These are phyloP conservation scores for Clavelina lepadiformis DNA, from an alignment of 23 tunicate genomes.

Conservation along the genomic window DNA sequence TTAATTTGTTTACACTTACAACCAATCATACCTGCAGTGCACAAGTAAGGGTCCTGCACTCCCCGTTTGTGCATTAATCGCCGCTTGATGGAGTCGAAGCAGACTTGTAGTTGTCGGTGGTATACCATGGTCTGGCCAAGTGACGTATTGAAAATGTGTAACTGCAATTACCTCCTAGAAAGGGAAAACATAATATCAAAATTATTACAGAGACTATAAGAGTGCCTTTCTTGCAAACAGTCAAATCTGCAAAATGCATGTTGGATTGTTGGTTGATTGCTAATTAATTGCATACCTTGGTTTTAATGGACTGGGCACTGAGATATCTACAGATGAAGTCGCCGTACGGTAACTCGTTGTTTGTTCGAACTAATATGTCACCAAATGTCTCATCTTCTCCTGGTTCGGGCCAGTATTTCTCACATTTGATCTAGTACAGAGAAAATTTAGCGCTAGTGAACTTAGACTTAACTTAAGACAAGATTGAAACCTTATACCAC, in stretches of 20 bases:
- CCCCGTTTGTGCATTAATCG: slow-evolving; percentile 2
- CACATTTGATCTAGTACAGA: slow-evolving; percentile 19
- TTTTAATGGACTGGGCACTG: not conserved
- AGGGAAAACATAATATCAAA: too few relatives aligned
- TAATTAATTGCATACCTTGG: too few relatives aligned
- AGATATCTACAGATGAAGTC: not conserved
- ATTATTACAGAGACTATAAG: too few relatives aligned
- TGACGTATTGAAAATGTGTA: slow-evolving; percentile 13
- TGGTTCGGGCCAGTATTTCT: slow-evolving; percentile 25
- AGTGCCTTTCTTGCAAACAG: too few relatives aligned
- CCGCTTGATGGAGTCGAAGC: slow-evolving; percentile 6
- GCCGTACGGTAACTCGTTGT: slow-evolving; percentile 1
- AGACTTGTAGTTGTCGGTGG: slow-evolving; percentile 18
- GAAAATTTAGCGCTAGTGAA: too few relatives aligned
- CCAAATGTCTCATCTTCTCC: slow-evolving; percentile 21
- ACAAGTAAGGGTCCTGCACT: slow-evolving; percentile 13
- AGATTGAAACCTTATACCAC: too few relatives aligned
- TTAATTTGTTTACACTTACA: too few relatives aligned
- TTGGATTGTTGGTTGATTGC: too few relatives aligned
- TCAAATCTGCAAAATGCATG: too few relatives aligned
- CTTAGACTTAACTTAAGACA: too few relatives aligned
- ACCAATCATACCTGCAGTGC: slow-evolving; percentile 40
- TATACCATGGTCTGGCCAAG: slow-evolving; percentile 31
- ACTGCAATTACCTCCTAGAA: not conserved
- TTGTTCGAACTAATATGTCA: slow-evolving; percentile 9